These are phyloP conservation scores for Pelobates cultripes DNA, from an alignment of 2,797 vertebrate genomes.

Conservation along the genomic window DNA sequence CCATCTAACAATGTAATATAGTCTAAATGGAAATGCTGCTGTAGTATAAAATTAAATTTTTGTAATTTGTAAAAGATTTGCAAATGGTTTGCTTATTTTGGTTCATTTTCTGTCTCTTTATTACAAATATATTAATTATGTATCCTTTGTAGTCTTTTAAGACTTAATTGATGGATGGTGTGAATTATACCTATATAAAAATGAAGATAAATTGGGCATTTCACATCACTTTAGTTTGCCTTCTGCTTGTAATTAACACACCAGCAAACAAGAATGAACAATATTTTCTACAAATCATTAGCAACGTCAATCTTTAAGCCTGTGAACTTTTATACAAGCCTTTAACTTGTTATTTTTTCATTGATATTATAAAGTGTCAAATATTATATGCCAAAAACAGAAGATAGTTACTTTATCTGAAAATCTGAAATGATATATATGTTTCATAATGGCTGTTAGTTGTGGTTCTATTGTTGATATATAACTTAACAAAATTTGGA, in stretches of 20 bases:
- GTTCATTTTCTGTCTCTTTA: neutral
- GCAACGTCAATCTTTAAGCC: conserved; percentile 35
- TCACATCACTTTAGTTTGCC: conserved; percentile 25
- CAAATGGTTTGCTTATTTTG: neutral
- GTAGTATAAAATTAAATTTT: neutral
- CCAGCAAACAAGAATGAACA: conserved; percentile 17
- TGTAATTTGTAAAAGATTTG: neutral
- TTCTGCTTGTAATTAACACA: conserved; percentile 43
- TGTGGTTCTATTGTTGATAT: neutral
- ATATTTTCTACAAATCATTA: conserved; percentile 31
- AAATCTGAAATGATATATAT: neutral
- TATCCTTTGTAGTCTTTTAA: neutral
- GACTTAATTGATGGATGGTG: conserved; percentile 9
- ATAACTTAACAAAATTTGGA: neutral
- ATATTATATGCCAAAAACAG: neutral
- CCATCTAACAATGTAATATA: too few relatives aligned
- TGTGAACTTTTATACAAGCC: neutral
- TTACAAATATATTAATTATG: conserved; percentile 25
- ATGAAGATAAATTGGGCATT: conserved; percentile 45
- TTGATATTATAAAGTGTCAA: neutral
- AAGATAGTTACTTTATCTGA: neutral
- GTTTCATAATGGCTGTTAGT: neutral
- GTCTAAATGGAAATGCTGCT: too few relatives aligned
- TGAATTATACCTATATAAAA: conserved; percentile 36
- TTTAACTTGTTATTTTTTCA: conserved; percentile 3